Percentiles rank a stretch among this genome's conserved stretches.
Evolutionary conservation across 2,113 vertebrate species (phyloP).

Genomic region (Eulacestoma nigropectus): DNA sequence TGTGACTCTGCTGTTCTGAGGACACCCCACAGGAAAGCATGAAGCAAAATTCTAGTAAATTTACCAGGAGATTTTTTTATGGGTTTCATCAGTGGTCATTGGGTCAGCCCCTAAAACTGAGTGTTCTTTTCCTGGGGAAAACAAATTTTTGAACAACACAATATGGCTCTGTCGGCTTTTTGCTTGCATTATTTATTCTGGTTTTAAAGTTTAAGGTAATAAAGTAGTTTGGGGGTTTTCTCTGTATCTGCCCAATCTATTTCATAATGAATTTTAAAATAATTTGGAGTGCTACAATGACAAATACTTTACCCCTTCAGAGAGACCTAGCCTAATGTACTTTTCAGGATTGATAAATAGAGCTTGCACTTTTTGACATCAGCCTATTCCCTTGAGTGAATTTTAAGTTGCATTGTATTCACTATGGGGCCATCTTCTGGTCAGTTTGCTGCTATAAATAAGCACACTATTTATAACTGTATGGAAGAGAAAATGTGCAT

Average conservation of each 20-base stretch:
- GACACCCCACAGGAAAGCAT: background rate
- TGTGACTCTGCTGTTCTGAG: background rate
- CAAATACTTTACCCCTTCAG: conserved; percentile 3
- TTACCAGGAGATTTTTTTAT: background rate
- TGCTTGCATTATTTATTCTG: background rate
- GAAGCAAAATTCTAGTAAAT: background rate
- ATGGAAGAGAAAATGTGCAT: conserved; percentile 49
- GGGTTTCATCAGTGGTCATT: background rate
- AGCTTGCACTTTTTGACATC: conserved; percentile 17
- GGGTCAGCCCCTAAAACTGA: background rate
- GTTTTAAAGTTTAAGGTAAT: conserved; percentile 26
- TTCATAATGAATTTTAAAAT: conserved; percentile 41
- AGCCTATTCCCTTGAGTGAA: conserved; percentile 17
- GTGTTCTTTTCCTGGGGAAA: background rate
- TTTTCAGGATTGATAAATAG: conserved; percentile 56
- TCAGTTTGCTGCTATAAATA: conserved; percentile 34
- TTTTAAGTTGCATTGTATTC: conserved; percentile 51
- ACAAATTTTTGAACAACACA: background rate
- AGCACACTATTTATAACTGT: background rate
- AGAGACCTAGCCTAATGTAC: background rate
- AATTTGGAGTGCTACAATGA: background rate
- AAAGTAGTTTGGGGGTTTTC: background rate
- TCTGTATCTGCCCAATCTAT: background rate
- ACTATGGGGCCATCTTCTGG: conserved; percentile 51
- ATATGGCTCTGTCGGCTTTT: background rate